Percentiles rank a stretch among this genome's conserved stretches.
Conservation (phyloP, 2,797 vertebrate species). For the Ispidina picta region DNA sequence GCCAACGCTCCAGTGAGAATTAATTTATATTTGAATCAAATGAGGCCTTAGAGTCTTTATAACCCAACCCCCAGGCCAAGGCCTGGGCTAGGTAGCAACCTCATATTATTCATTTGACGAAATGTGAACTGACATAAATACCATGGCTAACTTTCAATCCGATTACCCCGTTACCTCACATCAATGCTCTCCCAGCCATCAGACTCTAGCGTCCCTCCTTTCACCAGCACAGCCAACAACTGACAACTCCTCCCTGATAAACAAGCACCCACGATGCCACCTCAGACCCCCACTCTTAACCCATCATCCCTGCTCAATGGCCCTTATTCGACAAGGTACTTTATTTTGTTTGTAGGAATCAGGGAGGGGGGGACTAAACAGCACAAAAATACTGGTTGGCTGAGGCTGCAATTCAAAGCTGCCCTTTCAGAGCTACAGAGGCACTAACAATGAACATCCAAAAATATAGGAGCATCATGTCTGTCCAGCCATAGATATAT, state of each 20-base stretch:
- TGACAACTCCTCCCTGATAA: conserved; percentile 84
- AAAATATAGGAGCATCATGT: background rate
- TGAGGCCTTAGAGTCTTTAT: conserved; percentile 86
- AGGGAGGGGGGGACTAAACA: conserved; percentile 67
- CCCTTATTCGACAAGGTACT: conserved; percentile 90
- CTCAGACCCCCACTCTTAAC: conserved; percentile 87
- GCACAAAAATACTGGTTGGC: conserved; percentile 79
- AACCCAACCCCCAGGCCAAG: conserved; percentile 83
- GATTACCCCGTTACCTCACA: conserved; percentile 93
- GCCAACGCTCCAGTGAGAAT: conserved; percentile 92
- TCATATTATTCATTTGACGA: conserved; percentile 94
- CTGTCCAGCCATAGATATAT: fast-evolving
- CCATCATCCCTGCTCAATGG: conserved; percentile 88
- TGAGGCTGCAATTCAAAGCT: conserved; percentile 70
- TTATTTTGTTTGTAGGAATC: conserved; percentile 81
- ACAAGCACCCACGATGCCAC: conserved; percentile 87
- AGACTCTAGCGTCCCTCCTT: conserved; percentile 90
- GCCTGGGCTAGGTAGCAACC: conserved; percentile 86
- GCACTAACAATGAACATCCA: conserved; percentile 20
- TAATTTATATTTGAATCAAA: conserved; percentile 95
- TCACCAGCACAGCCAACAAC: conserved; percentile 87
- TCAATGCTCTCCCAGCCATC: conserved; percentile 93
- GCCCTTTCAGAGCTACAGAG: conserved; percentile 63
- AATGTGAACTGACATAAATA: conserved; percentile 97
- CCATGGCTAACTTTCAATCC: conserved; percentile 94